Conservation (phyloP, 2,113 vertebrate species). For the Rhabdornis inornatus region DNA sequence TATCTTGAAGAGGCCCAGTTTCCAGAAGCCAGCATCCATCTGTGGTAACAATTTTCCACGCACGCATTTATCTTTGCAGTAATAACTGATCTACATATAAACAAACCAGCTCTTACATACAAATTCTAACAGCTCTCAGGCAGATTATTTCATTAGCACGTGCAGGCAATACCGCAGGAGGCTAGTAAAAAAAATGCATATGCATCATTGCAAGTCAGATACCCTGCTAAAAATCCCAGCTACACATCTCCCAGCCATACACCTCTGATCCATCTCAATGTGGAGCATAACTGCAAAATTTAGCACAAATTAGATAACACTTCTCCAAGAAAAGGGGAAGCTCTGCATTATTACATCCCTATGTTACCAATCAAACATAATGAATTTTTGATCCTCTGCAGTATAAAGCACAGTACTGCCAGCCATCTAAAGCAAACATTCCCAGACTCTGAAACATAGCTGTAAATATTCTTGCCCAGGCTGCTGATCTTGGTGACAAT, state of each 20-base stretch:
- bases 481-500: not conserved
- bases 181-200: not conserved
- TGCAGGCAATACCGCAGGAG: not conserved
- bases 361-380: conserved; percentile 2
- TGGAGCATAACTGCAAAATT: not conserved
- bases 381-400: conserved; percentile 33
- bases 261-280: not conserved
- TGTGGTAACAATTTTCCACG: not conserved
- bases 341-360: not conserved
- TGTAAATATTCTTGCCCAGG: not conserved
- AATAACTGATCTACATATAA: conserved; percentile 27
- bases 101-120: conserved; percentile 3
- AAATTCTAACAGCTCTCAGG: conserved; percentile 31
- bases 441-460: not conserved
- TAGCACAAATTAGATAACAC: not conserved
- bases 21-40: not conserved
- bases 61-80: not conserved
- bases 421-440: conserved; percentile 30
- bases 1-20: not conserved
- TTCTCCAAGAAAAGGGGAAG: not conserved
- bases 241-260: not conserved
- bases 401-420: not conserved
- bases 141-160: conserved; percentile 1
- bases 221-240: not conserved
- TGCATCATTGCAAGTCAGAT: not conserved